Evolutionary conservation across 2,888 invertebrate genomes (phyloP), one percentile per base, ranked within the genome.

Genomic region (Resseliella maxima): DNA sequence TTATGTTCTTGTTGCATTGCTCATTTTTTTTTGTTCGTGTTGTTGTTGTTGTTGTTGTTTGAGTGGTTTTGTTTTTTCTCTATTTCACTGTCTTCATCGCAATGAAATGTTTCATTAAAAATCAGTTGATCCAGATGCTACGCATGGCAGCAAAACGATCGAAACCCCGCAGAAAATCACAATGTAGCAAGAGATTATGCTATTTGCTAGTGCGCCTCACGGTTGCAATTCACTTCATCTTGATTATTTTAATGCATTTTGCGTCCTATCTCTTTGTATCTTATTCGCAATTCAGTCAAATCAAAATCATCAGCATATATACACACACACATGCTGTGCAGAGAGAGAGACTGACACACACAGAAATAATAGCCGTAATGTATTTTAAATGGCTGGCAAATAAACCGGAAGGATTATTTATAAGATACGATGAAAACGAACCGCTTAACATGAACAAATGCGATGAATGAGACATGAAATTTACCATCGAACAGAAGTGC

Each of bases 401-500:
- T 72, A 72, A 72, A 72, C 72, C 72, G 72, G 72, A 72, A 72
- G 72, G 72, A 72, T 72, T 72, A 72, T 72, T 72, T 72, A 72
- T 72, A 72, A 5, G 72, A 27, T 2, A 41, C 59, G 59, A n/a
- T 24, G 59, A 59, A 59, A 59, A 59, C 59, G 24, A 35, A 72
- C 35, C 72, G 72, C 31, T 72, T 72, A 72, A 15, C 72, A 72
- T 72, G 72, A 72, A 72, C 72, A 72, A 72, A 72, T 72, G 59
- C 46, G 59, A n/a, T 59, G 72, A 72, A 72, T 72, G 72, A 31
- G 72, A 72, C 72, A 72, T 72, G 72, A 10, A 50, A 50, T 50
- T 50, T 41, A 8, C 41, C 46, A 15, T 50, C 46, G 8, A 31
- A 15, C 31, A 35, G n/a, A 72, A 15, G 10, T 72, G 72, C 12